Percentiles rank a stretch among this genome's conserved stretches.
phyloP scores from a whole-genome alignment of 2,797 vertebrate species.

The Hoplostethus mediterraneus region DNA sequence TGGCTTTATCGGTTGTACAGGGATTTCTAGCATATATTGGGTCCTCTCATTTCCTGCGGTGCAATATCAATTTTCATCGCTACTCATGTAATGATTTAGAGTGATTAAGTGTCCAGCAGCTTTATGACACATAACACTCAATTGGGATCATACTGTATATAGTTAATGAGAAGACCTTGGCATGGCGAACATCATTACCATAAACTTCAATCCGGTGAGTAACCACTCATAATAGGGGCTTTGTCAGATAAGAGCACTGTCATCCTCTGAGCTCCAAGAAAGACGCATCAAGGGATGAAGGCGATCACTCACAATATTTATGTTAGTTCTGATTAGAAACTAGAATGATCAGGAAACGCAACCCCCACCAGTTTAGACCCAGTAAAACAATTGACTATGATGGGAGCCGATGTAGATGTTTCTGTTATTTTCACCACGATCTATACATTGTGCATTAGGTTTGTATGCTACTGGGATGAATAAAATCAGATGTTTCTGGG shows the following conservation, averaged over 20 bases:
- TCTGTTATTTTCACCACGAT: constrained; percentile 23
- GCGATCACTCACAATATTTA: constrained; percentile 1
- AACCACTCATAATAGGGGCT: constrained; percentile 35
- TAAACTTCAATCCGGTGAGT: constrained; percentile 63
- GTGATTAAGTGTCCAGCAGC: constrained; percentile 67
- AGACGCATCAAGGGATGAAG: constrained; percentile 16
- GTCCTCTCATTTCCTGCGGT: constrained; percentile 68
- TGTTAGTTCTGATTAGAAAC: constrained; percentile 14
- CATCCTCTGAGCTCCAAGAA: constrained; percentile 27
- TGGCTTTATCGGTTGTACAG: constrained; percentile 48
- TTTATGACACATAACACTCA: constrained; percentile 69
- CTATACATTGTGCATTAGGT: background rate
- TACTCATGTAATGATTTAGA: constrained; percentile 36
- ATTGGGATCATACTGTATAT: constrained; percentile 69
- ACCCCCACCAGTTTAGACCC: background rate
- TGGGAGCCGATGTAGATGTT: constrained; percentile 4
- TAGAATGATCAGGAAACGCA: constrained; percentile 5
- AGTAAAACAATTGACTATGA: constrained; percentile 20
- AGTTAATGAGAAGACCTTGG: constrained; percentile 58
- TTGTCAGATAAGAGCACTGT: constrained; percentile 32
- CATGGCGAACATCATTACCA: constrained; percentile 70
- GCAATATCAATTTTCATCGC: constrained; percentile 74
- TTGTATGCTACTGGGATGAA: background rate
- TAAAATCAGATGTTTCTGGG: constrained; percentile 8
- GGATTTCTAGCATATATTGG: constrained; percentile 47